phyloP scores from a whole-genome alignment of 1,140 invertebrate species.

The Cydia amplana region DNA sequence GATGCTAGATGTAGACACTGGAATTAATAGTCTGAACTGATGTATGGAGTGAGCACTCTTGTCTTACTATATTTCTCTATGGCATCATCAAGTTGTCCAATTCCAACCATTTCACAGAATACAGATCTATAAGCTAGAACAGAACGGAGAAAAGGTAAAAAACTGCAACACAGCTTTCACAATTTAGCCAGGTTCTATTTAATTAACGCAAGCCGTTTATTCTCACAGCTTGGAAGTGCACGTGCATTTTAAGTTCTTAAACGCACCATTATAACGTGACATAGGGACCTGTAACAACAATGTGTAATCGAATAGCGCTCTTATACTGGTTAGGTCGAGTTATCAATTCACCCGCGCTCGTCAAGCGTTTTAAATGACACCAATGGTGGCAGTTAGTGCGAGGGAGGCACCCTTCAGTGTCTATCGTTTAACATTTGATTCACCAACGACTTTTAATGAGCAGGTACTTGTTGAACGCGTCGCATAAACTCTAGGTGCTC shows the following conservation, averaged over 20 bases:
- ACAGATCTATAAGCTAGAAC: background rate
- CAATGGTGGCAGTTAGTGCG: slow-evolving; percentile 42
- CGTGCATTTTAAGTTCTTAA: background rate
- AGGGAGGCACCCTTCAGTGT: slow-evolving; percentile 37
- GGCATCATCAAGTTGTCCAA: background rate
- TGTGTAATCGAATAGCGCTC: background rate
- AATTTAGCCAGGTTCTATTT: slow-evolving; percentile 27
- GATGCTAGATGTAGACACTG: too few relatives aligned
- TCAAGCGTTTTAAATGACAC: slow-evolving; percentile 33
- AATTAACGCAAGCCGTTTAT: slow-evolving; percentile 9
- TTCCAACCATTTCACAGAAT: background rate
- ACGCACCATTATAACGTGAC: background rate
- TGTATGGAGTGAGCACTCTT: too few relatives aligned
- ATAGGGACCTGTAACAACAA: background rate
- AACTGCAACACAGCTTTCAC: slow-evolving; percentile 29
- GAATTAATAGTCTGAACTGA: too few relatives aligned
- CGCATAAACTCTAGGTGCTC: background rate
- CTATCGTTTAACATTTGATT: slow-evolving; percentile 43
- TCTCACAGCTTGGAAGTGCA: background rate
- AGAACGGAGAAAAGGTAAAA: background rate
- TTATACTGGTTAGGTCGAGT: background rate
- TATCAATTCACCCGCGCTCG: background rate
- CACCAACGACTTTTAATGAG: slow-evolving; percentile 42
- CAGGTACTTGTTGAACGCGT: slow-evolving; percentile 35
- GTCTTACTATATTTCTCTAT: too few relatives aligned